phyloP scores from a whole-genome alignment of 2,113 vertebrate species.

The Hystrix brachyura region DNA sequence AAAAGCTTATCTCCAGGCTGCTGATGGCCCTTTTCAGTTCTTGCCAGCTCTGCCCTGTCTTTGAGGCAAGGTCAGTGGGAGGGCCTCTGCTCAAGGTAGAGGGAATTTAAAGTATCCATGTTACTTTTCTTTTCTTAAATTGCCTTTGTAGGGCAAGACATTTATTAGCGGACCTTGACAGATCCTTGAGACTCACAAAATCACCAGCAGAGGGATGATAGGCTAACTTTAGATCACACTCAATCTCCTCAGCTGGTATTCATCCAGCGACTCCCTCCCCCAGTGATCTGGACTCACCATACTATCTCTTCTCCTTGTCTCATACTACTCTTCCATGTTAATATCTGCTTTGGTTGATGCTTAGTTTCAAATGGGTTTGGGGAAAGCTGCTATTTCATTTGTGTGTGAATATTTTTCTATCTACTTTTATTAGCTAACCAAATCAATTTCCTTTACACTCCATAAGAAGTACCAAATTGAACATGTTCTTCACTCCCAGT shows the following conservation, averaged over 20 bases:
- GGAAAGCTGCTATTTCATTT: conserved; percentile 23
- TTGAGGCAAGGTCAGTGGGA: conserved; percentile 76
- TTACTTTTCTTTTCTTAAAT: conserved; percentile 77
- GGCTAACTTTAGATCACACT: conserved; percentile 69
- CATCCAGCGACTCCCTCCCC: background rate
- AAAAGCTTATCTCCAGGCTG: conserved; percentile 60
- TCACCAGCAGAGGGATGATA: conserved; percentile 59
- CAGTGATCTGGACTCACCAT: background rate
- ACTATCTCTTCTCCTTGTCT: background rate
- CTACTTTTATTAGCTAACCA: conserved; percentile 37
- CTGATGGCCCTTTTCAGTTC: conserved; percentile 59
- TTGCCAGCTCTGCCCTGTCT: conserved; percentile 48
- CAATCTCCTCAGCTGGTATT: conserved; percentile 36
- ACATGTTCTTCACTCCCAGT: background rate
- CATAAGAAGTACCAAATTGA: background rate
- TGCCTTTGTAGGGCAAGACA: conserved; percentile 69
- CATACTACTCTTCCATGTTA: conserved; percentile 11
- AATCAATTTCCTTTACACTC: background rate
- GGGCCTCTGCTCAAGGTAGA: conserved; percentile 66
- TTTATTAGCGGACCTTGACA: conserved; percentile 75
- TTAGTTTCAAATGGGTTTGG: conserved; percentile 54
- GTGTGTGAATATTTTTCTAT: conserved; percentile 37
- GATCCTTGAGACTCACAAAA: conserved; percentile 72
- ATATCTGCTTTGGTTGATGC: conserved; percentile 40
- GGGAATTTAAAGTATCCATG: conserved; percentile 71